phyloP scores from a whole-genome alignment of 2,113 vertebrate species.

The Agapornis roseicollis region DNA sequence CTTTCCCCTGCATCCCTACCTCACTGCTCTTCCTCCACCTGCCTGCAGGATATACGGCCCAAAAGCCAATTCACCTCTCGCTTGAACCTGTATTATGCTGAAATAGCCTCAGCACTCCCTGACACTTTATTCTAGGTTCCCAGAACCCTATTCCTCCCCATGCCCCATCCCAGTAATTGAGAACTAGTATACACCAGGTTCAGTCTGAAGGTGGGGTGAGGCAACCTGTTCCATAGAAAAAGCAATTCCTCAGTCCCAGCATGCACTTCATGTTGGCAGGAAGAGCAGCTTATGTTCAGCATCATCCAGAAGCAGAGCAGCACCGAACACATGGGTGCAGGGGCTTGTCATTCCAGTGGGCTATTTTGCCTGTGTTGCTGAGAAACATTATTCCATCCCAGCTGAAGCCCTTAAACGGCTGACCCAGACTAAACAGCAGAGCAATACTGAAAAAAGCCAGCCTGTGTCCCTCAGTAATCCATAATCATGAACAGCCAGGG shows the following conservation, averaged over 20 bases:
- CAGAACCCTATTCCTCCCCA: fast-evolving
- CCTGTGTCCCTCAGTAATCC: background rate
- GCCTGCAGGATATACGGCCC: background rate
- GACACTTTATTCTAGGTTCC: background rate
- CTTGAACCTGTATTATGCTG: background rate
- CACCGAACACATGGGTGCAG: background rate
- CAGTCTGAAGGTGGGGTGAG: background rate
- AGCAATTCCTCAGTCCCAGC: background rate
- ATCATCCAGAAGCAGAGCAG: background rate
- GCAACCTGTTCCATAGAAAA: background rate
- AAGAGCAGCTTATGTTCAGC: background rate
- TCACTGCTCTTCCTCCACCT: background rate
- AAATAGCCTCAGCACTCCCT: background rate
- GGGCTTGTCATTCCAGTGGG: background rate
- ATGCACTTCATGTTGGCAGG: fast-evolving
- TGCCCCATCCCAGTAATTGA: background rate
- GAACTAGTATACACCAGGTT: no score
- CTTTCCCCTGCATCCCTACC: background rate
- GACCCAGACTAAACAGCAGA: background rate
- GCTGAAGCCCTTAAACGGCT: background rate
- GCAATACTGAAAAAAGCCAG: background rate
- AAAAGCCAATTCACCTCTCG: background rate
- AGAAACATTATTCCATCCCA: background rate
- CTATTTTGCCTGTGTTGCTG: background rate
- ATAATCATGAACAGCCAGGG: background rate